phyloP scores from a whole-genome alignment of 1,140 invertebrate genomes.

The Gryon sp. region DNA sequence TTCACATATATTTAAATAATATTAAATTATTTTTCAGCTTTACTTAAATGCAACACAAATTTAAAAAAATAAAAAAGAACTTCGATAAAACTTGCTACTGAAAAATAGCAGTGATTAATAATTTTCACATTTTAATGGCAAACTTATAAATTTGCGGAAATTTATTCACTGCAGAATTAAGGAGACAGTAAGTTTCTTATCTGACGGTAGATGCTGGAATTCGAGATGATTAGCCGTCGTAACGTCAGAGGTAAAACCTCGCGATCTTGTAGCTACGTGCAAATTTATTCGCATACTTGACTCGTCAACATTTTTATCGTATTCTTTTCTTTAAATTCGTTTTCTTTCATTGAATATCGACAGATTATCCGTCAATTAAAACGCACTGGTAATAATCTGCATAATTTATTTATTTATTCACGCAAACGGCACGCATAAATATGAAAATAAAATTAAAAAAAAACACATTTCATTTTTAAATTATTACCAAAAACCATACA shows the following conservation, averaged over 20 bases:
- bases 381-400: no score
- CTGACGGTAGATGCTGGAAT: conserved; percentile 65
- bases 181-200: conserved; percentile 67
- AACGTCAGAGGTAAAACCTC: conserved; percentile 66
- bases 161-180: conserved; percentile 48
- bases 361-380: no score
- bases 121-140: conserved; percentile 47
- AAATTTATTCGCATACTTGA: conserved; percentile 50
- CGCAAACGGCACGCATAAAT: no score
- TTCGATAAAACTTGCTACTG: conserved; percentile 30
- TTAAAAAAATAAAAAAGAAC: background rate
- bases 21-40: no score
- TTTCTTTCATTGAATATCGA: no score
- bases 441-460: no score
- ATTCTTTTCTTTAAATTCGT: no score
- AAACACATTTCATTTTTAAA: no score
- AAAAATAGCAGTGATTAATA: conserved; percentile 43
- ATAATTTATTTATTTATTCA: no score
- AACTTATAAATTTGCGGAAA: conserved; percentile 57
- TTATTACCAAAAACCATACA: no score
- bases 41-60: no score
- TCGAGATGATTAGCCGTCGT: conserved; percentile 69
- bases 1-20: no score
- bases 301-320: conserved; percentile 48
- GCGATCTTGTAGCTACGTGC: conserved; percentile 45